These are phyloP conservation scores for Leptinotarsa juncta DNA, from an alignment of 2,888 invertebrate species.

Conservation along the genomic window DNA sequence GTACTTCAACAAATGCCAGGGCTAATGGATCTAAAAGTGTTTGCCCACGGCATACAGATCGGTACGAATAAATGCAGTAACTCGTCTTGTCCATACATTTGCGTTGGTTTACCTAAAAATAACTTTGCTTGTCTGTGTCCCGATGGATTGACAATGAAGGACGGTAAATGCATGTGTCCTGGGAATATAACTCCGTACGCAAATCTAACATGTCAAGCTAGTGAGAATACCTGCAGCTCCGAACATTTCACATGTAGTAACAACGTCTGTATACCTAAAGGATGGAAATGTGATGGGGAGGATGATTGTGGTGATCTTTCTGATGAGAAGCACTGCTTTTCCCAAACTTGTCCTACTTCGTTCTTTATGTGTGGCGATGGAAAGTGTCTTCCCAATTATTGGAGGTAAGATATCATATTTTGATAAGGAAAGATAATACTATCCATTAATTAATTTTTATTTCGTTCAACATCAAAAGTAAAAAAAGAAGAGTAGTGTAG, in stretches of 20 bases:
- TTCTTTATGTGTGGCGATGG: conserved; percentile 72
- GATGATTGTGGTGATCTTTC: conserved; percentile 76
- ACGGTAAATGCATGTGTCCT: conserved; percentile 81
- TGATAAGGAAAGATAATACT: too few relatives aligned
- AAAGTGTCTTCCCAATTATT: conserved; percentile 74
- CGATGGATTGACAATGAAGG: conserved; percentile 70
- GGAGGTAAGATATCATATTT: conserved; percentile 60
- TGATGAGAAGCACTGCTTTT: conserved; percentile 69
- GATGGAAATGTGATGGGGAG: conserved; percentile 75
- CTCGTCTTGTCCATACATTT: conserved; percentile 77
- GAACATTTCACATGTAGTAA: conserved; percentile 73
- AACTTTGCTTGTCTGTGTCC: conserved; percentile 83
- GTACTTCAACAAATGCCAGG: conserved; percentile 71
- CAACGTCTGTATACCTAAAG: conserved; percentile 70
- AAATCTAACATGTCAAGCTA: conserved; percentile 74
- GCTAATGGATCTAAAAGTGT: conserved; percentile 87
- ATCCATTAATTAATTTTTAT: too few relatives aligned
- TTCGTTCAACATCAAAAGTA: too few relatives aligned
- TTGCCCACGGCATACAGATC: conserved; percentile 79
- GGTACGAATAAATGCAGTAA: conserved; percentile 79
- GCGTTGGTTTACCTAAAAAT: conserved; percentile 78
- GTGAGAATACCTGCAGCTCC: conserved; percentile 70
- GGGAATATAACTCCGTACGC: conserved; percentile 72
- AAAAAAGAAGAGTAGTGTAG: too few relatives aligned
- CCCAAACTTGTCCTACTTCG: conserved; percentile 68